Evolutionary conservation across 2,888 invertebrate species (phyloP).

Genomic region (Meiosimyza platycephala): DNA sequence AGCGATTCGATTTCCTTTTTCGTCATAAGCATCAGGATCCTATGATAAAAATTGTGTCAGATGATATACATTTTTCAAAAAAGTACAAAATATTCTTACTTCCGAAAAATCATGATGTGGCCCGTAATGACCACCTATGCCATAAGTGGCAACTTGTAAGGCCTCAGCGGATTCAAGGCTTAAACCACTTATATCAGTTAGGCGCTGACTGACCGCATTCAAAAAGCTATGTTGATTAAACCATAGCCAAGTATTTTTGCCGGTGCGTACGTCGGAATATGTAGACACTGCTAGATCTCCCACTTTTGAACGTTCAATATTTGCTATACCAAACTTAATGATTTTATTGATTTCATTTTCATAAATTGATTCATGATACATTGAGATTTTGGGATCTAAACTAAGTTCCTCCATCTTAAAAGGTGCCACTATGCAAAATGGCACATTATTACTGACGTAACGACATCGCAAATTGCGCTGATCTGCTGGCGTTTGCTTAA

Average conservation of each 20-base stretch:
- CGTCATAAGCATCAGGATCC: no score
- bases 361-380: slow-evolving; percentile 45
- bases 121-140: slow-evolving; percentile 49
- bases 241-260: slow-evolving; percentile 47
- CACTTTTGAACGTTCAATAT: slow-evolving; percentile 45
- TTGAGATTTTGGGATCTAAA: slow-evolving; percentile 45
- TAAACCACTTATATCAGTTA: slow-evolving; percentile 50
- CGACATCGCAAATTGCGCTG: slow-evolving; percentile 57
- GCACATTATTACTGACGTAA: slow-evolving; percentile 53
- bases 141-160: slow-evolving; percentile 49
- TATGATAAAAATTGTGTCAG: no score
- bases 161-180: slow-evolving; percentile 42
- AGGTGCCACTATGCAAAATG: slow-evolving; percentile 45
- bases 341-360: slow-evolving; percentile 42
- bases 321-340: slow-evolving; percentile 32
- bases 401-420: slow-evolving; percentile 50
- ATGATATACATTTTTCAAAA: neutral
- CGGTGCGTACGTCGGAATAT: slow-evolving; percentile 42
- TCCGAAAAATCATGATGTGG: slow-evolving; percentile 47
- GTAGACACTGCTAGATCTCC: slow-evolving; percentile 26
- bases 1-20: slow-evolving; percentile 46
- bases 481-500: slow-evolving; percentile 65
- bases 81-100: no score
- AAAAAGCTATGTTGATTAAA: slow-evolving; percentile 39
- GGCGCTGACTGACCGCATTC: slow-evolving; percentile 38